A percentile compares a stretch with the other conserved stretches of the same genome.
Evolutionary conservation across 1,140 invertebrate genomes (phyloP).

Genomic region (Dendrolimus kikuchii): DNA sequence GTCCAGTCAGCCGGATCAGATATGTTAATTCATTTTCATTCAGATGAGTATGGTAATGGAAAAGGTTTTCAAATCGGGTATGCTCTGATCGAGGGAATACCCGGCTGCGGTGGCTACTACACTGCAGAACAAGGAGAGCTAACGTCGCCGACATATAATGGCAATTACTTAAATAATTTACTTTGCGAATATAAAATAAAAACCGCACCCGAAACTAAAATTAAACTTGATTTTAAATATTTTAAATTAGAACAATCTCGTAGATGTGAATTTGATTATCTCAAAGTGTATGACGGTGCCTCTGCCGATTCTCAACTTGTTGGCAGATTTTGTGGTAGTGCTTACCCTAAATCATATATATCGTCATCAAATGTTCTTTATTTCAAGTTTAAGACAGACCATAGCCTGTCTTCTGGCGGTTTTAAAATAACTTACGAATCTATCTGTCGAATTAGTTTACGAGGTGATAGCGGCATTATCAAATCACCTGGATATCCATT

Average conservation of each 20-base stretch:
- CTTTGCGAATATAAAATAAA: constrained; percentile 87
- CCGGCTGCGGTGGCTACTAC: constrained; percentile 87
- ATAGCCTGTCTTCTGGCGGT: constrained; percentile 65
- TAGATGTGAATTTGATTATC: constrained; percentile 78
- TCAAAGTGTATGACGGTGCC: constrained; percentile 82
- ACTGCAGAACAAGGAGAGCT: constrained; percentile 78
- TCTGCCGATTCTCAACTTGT: constrained; percentile 74
- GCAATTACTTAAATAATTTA: constrained; percentile 74
- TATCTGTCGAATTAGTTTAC: constrained; percentile 80
- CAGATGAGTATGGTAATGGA: constrained; percentile 77
- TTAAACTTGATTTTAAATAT: constrained; percentile 76
- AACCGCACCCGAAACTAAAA: constrained; percentile 73
- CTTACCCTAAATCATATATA: constrained; percentile 68
- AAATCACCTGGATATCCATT: constrained; percentile 86
- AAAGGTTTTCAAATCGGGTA: constrained; percentile 87
- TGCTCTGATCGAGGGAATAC: constrained; percentile 77
- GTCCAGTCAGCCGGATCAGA: constrained; percentile 77
- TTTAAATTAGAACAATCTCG: constrained; percentile 77
- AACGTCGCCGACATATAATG: constrained; percentile 75
- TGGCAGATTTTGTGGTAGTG: constrained; percentile 77
- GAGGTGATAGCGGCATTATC: constrained; percentile 74
- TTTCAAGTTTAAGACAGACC: constrained; percentile 79
- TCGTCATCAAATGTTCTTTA: constrained; percentile 78
- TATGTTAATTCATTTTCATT: constrained; percentile 83
- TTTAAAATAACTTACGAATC: constrained; percentile 75